Conservation (phyloP, 2,113 vertebrate species). For the Oryzias celebensis region DNA sequence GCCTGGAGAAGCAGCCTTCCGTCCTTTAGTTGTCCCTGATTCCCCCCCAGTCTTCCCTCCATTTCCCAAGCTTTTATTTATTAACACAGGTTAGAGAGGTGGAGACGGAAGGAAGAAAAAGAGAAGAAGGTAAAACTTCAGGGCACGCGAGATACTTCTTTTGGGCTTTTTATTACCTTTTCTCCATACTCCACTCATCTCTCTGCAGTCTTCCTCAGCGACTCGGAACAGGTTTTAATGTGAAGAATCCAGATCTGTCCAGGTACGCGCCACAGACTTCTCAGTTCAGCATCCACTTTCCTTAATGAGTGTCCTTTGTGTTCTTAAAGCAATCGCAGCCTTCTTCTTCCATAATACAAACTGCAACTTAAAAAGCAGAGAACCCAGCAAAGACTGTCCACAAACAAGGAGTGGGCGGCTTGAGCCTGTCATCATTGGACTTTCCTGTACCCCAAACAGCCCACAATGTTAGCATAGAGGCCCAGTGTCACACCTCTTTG, state of each 20-base stretch:
- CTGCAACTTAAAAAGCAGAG: slow-evolving; percentile 15
- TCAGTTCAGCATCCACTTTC: slow-evolving; percentile 22
- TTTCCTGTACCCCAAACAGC: background rate
- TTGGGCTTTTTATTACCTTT: slow-evolving; percentile 2
- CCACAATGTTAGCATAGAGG: slow-evolving; percentile 2
- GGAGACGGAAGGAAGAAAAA: slow-evolving; percentile 35
- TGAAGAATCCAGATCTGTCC: slow-evolving; percentile 53
- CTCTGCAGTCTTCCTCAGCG: slow-evolving; percentile 66
- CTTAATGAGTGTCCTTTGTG: slow-evolving; percentile 25
- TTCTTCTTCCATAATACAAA: slow-evolving; percentile 28
- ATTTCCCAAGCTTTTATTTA: slow-evolving; percentile 63
- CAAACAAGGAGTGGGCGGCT: background rate
- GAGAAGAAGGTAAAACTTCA: slow-evolving; percentile 7
- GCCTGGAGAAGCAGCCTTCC: slow-evolving; percentile 9
- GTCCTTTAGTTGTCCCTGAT: background rate
- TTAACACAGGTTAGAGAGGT: slow-evolving; percentile 45
- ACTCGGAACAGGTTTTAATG: slow-evolving; percentile 55
- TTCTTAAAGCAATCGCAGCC: slow-evolving; percentile 22
- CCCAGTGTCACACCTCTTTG: slow-evolving; percentile 18
- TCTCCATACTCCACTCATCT: slow-evolving; percentile 11
- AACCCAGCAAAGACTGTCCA: slow-evolving; percentile 35
- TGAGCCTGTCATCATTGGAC: background rate
- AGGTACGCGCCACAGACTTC: slow-evolving; percentile 12
- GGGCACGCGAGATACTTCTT: slow-evolving; percentile 12
- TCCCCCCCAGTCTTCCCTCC: slow-evolving; percentile 30